A percentile compares a stretch with the other conserved stretches of the same genome.
Evolutionary conservation across 2,113 vertebrate species (phyloP).

Genomic region (Psettodes erumei): DNA sequence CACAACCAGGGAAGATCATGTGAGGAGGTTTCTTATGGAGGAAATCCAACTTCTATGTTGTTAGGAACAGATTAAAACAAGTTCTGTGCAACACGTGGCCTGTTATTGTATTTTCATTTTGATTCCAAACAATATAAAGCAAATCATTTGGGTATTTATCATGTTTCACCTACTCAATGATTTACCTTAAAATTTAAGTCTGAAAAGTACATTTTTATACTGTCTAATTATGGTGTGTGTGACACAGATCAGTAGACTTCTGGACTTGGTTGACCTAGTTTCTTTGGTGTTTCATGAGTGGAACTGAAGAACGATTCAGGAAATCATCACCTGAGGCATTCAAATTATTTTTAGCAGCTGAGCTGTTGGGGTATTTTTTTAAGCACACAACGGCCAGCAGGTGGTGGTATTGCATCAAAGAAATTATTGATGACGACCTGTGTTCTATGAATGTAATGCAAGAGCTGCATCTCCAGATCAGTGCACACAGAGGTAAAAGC

Average conservation of each 20-base stretch:
- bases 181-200: background rate
- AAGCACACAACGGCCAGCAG: slow-evolving; percentile 34
- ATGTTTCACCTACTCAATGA: background rate
- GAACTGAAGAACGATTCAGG: background rate
- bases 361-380: no score
- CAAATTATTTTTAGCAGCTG: background rate
- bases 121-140: background rate
- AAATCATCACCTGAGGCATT: background rate
- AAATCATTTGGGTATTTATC: background rate
- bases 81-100: background rate
- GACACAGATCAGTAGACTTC: background rate
- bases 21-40: background rate
- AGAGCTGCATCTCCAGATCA: background rate
- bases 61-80: background rate
- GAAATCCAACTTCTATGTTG: background rate
- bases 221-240: background rate
- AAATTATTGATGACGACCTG: background rate
- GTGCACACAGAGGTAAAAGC: background rate
- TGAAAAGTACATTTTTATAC: background rate
- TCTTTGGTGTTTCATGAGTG: background rate
- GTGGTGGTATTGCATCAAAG: slow-evolving; percentile 37
- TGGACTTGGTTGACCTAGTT: background rate
- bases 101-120: background rate
- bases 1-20: background rate
- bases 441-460: slow-evolving; percentile 24